Percentiles rank a stretch among this genome's conserved stretches.
Evolutionary conservation across 1,140 invertebrate genomes (phyloP).

Genomic region (Papilio aristodemus): DNA sequence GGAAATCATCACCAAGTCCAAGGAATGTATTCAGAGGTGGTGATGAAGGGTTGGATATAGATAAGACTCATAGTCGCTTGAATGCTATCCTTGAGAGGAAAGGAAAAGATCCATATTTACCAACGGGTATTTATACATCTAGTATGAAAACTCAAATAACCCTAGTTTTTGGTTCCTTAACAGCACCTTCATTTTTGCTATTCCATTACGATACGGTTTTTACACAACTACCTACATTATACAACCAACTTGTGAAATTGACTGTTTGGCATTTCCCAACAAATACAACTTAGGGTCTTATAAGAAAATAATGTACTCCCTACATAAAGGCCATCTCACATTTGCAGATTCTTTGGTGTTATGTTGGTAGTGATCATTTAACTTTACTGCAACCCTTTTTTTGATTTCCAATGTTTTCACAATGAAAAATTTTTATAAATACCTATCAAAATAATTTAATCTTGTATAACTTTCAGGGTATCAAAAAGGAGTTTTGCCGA

Average conservation of each 20-base stretch:
- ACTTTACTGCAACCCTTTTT: too few species aligned
- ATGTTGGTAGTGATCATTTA: too few species aligned
- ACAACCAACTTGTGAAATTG: too few species aligned
- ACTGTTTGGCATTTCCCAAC: too few species aligned
- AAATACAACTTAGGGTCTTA: too few species aligned
- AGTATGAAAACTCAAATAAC: background rate
- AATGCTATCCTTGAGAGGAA: slow-evolving; percentile 72
- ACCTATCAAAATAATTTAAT: background rate
- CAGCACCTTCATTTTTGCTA: too few species aligned
- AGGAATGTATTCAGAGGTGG: slow-evolving; percentile 47
- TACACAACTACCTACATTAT: too few species aligned
- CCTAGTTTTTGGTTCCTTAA: background rate
- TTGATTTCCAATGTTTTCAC: too few species aligned
- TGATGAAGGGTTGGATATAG: slow-evolving; percentile 60
- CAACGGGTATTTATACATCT: slow-evolving; percentile 54
- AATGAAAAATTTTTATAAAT: slow-evolving; percentile 12
- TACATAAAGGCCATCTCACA: too few species aligned
- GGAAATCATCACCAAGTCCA: slow-evolving; percentile 41
- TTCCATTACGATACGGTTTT: too few species aligned
- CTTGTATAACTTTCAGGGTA: slow-evolving; percentile 55
- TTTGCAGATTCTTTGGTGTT: too few species aligned
- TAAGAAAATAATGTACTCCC: too few species aligned
- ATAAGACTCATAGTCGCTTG: slow-evolving; percentile 60
- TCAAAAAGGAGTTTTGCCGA: slow-evolving; percentile 77
- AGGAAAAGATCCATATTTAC: slow-evolving; percentile 73